Evolutionary conservation across 2,113 vertebrate species (phyloP).

Genomic region (Myodes glareolus): DNA sequence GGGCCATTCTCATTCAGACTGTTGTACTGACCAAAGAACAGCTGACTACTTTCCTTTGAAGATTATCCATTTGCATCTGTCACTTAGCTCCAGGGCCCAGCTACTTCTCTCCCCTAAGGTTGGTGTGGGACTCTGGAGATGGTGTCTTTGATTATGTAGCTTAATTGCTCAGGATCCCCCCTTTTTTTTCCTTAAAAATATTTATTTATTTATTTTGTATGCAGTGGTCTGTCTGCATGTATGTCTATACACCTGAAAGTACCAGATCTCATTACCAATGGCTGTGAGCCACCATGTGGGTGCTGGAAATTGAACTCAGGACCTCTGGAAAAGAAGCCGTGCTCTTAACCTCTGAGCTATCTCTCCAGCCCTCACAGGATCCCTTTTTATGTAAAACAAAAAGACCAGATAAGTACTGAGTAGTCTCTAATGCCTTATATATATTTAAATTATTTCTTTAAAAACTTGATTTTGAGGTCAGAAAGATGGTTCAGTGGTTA

Average conservation of each 20-base stretch:
- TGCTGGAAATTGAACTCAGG: no score
- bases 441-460: slow-evolving; percentile 30
- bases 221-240: no score
- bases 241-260: no score
- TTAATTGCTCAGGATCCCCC: background rate
- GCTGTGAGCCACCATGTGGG: no score
- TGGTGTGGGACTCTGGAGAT: background rate
- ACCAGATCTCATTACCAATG: no score
- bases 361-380: no score
- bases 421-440: background rate
- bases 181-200: slow-evolving; percentile 43
- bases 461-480: background rate
- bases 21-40: background rate
- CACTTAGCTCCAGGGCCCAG: background rate
- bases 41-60: background rate
- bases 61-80: background rate
- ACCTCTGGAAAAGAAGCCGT: no score
- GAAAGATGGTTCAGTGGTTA: background rate
- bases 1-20: background rate
- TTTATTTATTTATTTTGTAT: no score
- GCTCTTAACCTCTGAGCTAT: no score
- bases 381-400: slow-evolving; percentile 45
- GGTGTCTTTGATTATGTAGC: background rate
- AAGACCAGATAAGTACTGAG: background rate
- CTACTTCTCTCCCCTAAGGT: background rate